Evolutionary conservation across 2,888 invertebrate genomes (phyloP).

Genomic region (Netelia melanura): DNA sequence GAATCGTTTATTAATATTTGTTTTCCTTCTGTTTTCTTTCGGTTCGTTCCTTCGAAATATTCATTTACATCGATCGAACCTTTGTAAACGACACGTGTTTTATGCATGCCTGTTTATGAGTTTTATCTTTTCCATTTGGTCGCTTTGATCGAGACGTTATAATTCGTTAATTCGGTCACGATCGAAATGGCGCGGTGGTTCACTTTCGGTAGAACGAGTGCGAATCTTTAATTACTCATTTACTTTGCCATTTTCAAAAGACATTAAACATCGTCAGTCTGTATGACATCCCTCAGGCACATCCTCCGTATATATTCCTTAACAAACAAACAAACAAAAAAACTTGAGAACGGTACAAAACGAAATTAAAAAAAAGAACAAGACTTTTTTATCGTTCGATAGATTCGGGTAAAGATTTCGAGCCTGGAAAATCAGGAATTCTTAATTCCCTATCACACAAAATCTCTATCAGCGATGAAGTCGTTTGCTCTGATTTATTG

Average conservation of each 20-base stretch:
- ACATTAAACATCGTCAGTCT: conserved; percentile 37
- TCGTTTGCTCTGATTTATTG: not conserved
- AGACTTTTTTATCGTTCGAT: conserved; percentile 26
- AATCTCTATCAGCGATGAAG: not conserved
- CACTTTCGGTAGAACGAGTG: conserved; percentile 33
- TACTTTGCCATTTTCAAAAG: conserved; percentile 40
- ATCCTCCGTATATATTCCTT: conserved; percentile 72
- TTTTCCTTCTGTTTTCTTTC: conserved; percentile 6
- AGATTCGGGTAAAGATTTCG: conserved; percentile 1
- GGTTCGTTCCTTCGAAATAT: conserved; percentile 68
- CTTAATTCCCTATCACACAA: not conserved
- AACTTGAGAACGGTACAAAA: conserved; percentile 49
- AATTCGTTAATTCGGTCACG: conserved; percentile 36
- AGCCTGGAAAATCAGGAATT: conserved; percentile 3
- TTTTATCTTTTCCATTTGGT: conserved; percentile 10
- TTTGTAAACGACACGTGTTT: conserved; percentile 59
- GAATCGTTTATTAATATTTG: conserved; percentile 75
- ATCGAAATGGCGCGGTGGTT: conserved; percentile 17
- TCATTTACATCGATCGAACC: conserved; percentile 77
- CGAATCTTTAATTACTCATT: conserved; percentile 38
- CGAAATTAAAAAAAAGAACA: conserved; percentile 37
- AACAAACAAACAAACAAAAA: conserved; percentile 65
- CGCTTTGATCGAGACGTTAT: conserved; percentile 10
- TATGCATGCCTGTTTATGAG: conserved; percentile 19
- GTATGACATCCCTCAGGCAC: conserved; percentile 70